phyloP scores from a whole-genome alignment of 2,113 vertebrate species.

The Balaenoptera acutorostrata region DNA sequence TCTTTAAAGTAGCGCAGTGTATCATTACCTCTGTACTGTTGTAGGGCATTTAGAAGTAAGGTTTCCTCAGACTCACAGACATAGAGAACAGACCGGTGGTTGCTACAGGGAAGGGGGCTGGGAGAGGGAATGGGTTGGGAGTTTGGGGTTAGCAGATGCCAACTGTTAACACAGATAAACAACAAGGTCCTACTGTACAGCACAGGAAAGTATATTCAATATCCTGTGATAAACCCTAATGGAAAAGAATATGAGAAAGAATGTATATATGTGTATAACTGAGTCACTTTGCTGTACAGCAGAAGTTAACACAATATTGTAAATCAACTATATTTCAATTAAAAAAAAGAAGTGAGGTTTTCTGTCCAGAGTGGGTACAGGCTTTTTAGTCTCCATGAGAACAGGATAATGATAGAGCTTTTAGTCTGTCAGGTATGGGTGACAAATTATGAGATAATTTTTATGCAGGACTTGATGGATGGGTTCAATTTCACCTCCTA shows the following conservation, averaged over 20 bases:
- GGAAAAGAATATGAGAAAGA: background rate
- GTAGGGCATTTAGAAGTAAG: background rate
- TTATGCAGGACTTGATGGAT: background rate
- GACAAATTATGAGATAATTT: background rate
- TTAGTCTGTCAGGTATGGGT: accelerated
- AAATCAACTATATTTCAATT: background rate
- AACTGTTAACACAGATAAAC: background rate
- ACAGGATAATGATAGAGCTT: background rate
- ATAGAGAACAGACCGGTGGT: background rate
- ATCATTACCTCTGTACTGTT: background rate
- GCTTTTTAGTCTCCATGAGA: background rate
- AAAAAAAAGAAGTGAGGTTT: background rate
- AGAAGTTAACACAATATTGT: background rate
- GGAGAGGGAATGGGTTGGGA: background rate
- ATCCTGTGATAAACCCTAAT: background rate
- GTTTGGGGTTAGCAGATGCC: background rate
- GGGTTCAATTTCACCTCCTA: background rate
- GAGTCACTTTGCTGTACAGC: background rate
- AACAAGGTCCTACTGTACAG: background rate
- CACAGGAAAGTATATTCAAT: background rate
- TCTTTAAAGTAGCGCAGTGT: background rate
- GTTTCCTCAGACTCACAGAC: background rate
- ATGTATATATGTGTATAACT: background rate
- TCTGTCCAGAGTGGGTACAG: no score
- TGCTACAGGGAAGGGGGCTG: background rate